Evolutionary conservation across 2,113 vertebrate genomes (phyloP), one percentile per base, ranked within the genome.

Genomic region (Planiliza haematocheilus): DNA sequence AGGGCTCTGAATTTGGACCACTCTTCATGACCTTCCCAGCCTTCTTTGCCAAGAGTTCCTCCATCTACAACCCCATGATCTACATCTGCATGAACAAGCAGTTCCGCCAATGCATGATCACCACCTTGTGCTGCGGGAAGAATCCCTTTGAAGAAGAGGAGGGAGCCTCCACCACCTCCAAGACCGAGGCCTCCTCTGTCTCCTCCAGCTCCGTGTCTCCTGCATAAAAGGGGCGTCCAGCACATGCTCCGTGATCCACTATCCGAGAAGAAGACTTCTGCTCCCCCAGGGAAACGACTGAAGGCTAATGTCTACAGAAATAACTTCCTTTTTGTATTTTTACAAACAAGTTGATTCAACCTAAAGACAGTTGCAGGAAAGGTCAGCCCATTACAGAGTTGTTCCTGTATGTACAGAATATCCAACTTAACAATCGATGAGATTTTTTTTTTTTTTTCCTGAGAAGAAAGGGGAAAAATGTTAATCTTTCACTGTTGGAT

Each of bases 31-130:
- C 97, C 63, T 0, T 97, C 64, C 97, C 97, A 0, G 89, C 97
- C 0, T 99, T 99, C 95, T 99, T 99, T 81, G 97, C 97, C 94
- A 99, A 99, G 95, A 86, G 66, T 20, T 52, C 97, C 0, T 0
- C 97, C 57, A 88, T 98, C 92, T 99, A 98, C 94, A 99, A 99
- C 91, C 97, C 98, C 0, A 14, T 97, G 82, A 99, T 99, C 92
- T 99, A 99, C 89, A 96, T 99, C 38, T 92, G 95, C 82, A 92
- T 99, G 97, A 99, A 99, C 90, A 99, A 97, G 92, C 97, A 99
- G 96, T 99, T 99, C 95, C 97, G 97, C 82, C 91, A 95, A 94
- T 99, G 97, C 95, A 99, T 99, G 97, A 90, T 99, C 90, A 99
- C 96, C 70, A 99, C 97, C 17, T 86, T 99, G 70, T 99, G 96